Evolutionary conservation across 2,797 vertebrate species (phyloP).

Genomic region (Lutjanus campechanus): DNA sequence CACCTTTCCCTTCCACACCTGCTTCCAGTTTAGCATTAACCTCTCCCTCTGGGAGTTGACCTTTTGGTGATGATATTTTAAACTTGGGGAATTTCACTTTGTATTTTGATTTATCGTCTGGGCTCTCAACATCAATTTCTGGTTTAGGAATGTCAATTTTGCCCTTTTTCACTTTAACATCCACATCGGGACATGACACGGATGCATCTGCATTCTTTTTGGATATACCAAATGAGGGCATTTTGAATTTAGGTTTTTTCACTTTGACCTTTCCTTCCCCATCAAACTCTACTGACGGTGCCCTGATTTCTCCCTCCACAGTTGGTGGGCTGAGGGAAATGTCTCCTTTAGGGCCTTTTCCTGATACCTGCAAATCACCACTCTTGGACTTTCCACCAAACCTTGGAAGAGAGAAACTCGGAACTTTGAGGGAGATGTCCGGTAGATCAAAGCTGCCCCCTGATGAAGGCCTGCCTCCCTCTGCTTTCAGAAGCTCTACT

Average conservation of each 20-base stretch:
- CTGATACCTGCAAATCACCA: slow-evolving; percentile 66
- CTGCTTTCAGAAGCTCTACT: slow-evolving; percentile 82
- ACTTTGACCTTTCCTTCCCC: slow-evolving; percentile 81
- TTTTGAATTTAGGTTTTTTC: slow-evolving; percentile 86
- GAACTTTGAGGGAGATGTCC: slow-evolving; percentile 84
- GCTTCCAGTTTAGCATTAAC: slow-evolving; percentile 61
- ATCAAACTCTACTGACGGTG: slow-evolving; percentile 76
- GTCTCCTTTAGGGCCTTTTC: slow-evolving; percentile 61
- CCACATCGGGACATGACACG: slow-evolving; percentile 68
- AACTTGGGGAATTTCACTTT: slow-evolving; percentile 81
- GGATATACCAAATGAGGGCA: slow-evolving; percentile 84
- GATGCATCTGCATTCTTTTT: slow-evolving; percentile 79
- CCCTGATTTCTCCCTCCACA: slow-evolving; percentile 64
- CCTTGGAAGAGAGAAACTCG: slow-evolving; percentile 87
- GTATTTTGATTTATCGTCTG: slow-evolving; percentile 72
- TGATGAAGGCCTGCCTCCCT: slow-evolving; percentile 81
- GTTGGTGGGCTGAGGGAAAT: slow-evolving; percentile 63
- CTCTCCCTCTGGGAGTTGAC: slow-evolving; percentile 64
- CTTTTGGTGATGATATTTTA: slow-evolving; percentile 72
- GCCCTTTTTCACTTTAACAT: slow-evolving; percentile 73
- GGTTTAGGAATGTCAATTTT: slow-evolving; percentile 64
- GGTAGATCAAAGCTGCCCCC: slow-evolving; percentile 84
- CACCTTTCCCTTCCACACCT: slow-evolving; percentile 58
- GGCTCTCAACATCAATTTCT: slow-evolving; percentile 56
- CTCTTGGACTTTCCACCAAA: slow-evolving; percentile 86